Base-by-base conservation (phyloP, 1,140 invertebrate species). In the Trichonephila clavata region DNA sequence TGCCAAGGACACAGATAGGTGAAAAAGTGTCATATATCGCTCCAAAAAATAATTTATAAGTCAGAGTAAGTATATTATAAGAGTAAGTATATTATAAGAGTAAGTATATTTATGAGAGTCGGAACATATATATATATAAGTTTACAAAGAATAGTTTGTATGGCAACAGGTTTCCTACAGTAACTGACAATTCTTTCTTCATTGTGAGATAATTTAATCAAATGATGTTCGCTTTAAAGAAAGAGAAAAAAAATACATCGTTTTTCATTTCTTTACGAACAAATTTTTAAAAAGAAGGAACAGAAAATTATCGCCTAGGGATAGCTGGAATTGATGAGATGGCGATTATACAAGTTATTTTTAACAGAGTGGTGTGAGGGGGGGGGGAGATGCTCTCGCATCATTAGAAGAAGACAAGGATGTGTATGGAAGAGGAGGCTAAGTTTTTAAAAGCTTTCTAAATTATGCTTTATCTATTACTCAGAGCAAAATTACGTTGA, bases 381-480 rank as follows among this genome's bases (percentile, higher is more conserved):
- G 13, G 7, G 39, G 21, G n/a, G 61, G 61, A 80, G 57, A 81
- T 21, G 1, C 10, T 3, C 8, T 3, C 8, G 10, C 32, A 59
- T 65, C 90, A 92, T 84, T 84, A 90, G 57, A 32, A 24, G 68
- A 57, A 83, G 16, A 57, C 81, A 83, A 57, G 50, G 24, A 16
- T 21, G 61, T 13, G 8, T 8, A 24, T 50, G 65, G 63, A 16
- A 14, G 16, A 20, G 27, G 27, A 77, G 27, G 1, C 6, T 20
- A 27, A 32, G 27, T 77, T 77, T 24, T 83, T 81, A 27, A 60
- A 61, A 59, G 80, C 77, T 57, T 83, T 24, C 21, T 61, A 92
- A 92, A 92, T 92, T 92, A 84, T 84, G 90, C 60, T 92, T 92
- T 84, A 92, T 83, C 90, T 92, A 43, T 63, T n/a, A 43, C 61